Evolutionary conservation across 2,113 vertebrate species (phyloP), one percentile per base, ranked within the genome.

Genomic region (Gymnarchus niloticus): DNA sequence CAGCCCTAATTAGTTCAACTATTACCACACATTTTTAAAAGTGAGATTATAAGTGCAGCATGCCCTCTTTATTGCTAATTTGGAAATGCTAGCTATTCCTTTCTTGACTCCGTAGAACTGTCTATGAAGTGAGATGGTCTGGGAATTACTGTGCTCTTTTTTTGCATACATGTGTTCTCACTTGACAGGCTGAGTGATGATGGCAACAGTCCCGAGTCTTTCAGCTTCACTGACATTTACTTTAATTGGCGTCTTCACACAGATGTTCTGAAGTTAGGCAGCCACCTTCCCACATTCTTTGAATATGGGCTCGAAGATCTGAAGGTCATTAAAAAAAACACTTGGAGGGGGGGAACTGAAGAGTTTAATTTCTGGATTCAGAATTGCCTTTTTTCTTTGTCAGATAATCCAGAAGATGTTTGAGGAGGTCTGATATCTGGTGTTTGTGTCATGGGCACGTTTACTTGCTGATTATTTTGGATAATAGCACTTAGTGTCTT

Each of bases 381-480:
- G 33, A 3, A 46, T 78, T 46, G 19, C 37, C 46, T 78, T 78
- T 85, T n/a, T 8, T 21, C 46, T 46, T 0, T 17, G 14, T 46
- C 10, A 19, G 57, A 52, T 44, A 48, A 46, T 57, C 25, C 37
- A 37, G 73, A 28, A 52, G 10, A 80, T 9, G 2, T 28, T 76
- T 78, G 54, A 28, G 73, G 73, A 54, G 23, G 25, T 12, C 21
- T 37, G 28, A 14, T 77, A 44, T 78, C 46, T 52, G 44, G 17
- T 84, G 41, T 28, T 48, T 28, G 84, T 57, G 73, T 57, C 78
- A 78, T 85, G 84, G 57, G 69, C 23, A 23, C 80, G 69, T 80
- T 78, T 78, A 28, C 69, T 19, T 90, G 88, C 89, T 80, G 41
- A 56, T 85, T 85, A 78, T 85, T 48, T 23, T n/a, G 0, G 69